Percentiles rank a stretch among this genome's conserved stretches.
phyloP scores from a whole-genome alignment of 2,888 invertebrate genomes.

The Torymus auratus region DNA sequence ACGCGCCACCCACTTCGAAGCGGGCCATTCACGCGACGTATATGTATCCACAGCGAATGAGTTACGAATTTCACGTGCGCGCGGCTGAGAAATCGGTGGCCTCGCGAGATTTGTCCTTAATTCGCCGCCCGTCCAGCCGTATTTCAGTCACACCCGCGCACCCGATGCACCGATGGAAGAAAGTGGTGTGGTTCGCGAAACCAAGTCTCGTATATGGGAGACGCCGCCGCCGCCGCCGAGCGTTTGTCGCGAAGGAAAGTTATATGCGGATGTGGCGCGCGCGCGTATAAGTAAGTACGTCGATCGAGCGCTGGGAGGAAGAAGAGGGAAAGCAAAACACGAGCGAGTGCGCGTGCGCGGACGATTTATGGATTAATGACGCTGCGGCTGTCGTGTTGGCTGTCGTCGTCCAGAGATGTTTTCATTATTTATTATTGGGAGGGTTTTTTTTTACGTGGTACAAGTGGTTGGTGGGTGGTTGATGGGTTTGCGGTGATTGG shows the following conservation, averaged over 20 bases:
- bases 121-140: constrained; percentile 22
- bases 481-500: too few relatives aligned
- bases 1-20: background rate
- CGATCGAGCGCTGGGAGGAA: too few relatives aligned
- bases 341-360: too few relatives aligned
- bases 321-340: too few relatives aligned
- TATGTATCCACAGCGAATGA: too few relatives aligned
- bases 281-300: background rate
- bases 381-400: background rate
- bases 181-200: constrained; percentile 34
- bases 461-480: too few relatives aligned
- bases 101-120: constrained; percentile 43
- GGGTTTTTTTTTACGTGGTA: background rate
- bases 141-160: constrained; percentile 40
- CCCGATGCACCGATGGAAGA: background rate
- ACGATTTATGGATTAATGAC: constrained; percentile 14
- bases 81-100: constrained; percentile 37
- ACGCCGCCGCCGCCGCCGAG: background rate
- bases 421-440: constrained; percentile 15
- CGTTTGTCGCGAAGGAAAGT: constrained; percentile 42
- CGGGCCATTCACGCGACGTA: constrained; percentile 43
- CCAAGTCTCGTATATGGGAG: constrained; percentile 34
- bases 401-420: background rate
- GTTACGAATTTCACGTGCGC: constrained; percentile 33
- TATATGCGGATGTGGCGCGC: constrained; percentile 36